Evolutionary conservation across 2,888 invertebrate genomes (phyloP).

Genomic region (Lycaena phlaeas): DNA sequence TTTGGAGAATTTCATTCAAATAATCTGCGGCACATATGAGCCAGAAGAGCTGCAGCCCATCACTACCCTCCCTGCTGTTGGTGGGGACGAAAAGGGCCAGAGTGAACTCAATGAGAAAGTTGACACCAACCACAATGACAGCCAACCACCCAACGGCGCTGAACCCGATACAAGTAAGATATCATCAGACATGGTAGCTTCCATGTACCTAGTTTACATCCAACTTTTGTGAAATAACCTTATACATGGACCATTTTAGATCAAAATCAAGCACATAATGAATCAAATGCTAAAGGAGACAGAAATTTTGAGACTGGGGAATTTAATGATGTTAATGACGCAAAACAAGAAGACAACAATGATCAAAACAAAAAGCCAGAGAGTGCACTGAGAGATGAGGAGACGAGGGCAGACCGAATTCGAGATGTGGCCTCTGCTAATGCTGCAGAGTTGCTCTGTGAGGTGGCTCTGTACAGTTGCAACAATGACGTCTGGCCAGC

Average conservation of each 20-base stretch:
- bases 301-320: slow-evolving; percentile 3
- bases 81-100: slow-evolving; percentile 31
- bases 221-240: no score
- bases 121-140: slow-evolving; percentile 24
- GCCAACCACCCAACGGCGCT: slow-evolving; percentile 1
- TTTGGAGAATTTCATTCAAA: slow-evolving; percentile 82
- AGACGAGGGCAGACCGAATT: slow-evolving; percentile 49
- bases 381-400: slow-evolving; percentile 31
- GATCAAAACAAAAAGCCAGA: slow-evolving; percentile 32
- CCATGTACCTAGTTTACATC: no score
- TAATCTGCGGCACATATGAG: slow-evolving; percentile 64
- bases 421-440: slow-evolving; percentile 87
- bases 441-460: slow-evolving; percentile 90
- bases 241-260: no score
- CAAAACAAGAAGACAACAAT: neutral
- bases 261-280: no score
- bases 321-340: neutral
- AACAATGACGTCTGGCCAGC: slow-evolving; percentile 31
- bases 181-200: neutral
- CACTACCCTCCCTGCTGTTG: slow-evolving; percentile 13
- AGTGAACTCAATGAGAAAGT: slow-evolving; percentile 31
- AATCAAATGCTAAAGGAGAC: no score
- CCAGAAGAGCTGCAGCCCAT: slow-evolving; percentile 29
- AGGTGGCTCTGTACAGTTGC: slow-evolving; percentile 78
- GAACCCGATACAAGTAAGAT: slow-evolving; percentile 6